A percentile compares a stretch with the other conserved stretches of the same genome.
Evolutionary conservation across 2,113 vertebrate genomes (phyloP).

Genomic region (Barnardius zonarius): DNA sequence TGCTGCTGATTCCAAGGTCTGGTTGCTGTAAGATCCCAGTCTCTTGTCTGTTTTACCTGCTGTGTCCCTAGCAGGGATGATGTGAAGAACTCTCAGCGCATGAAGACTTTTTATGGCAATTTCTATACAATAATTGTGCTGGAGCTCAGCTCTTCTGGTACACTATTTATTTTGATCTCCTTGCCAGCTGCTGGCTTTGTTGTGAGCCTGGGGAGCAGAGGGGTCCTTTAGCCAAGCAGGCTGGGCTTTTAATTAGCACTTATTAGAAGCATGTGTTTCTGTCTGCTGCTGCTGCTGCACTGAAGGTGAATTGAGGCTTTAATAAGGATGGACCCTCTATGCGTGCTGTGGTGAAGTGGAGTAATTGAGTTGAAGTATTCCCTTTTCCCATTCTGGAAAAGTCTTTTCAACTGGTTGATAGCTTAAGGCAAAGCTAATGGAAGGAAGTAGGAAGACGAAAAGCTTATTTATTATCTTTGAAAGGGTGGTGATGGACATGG

Average conservation of each 20-base stretch:
- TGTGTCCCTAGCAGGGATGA: neutral
- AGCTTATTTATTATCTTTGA: slow-evolving; percentile 22
- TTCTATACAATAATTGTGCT: neutral
- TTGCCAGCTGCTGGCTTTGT: slow-evolving; percentile 23
- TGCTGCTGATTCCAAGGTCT: neutral
- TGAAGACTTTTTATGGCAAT: neutral
- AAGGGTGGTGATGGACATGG: neutral
- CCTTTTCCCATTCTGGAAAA: slow-evolving; percentile 6
- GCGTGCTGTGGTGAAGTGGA: neutral
- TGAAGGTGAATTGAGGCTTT: neutral
- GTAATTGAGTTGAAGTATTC: slow-evolving; percentile 59
- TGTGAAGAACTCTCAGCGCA: neutral
- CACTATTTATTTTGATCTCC: slow-evolving; percentile 29
- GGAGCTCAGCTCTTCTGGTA: neutral
- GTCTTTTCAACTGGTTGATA: slow-evolving; percentile 34
- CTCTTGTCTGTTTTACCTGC: neutral
- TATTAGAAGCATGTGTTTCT: slow-evolving; percentile 11
- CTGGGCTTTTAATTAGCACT: slow-evolving; percentile 57
- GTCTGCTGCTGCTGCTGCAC: neutral
- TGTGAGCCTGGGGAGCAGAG: neutral
- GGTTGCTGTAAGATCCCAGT: neutral
- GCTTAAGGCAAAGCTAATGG: slow-evolving; percentile 41
- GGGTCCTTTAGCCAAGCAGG: neutral
- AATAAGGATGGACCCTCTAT: neutral
- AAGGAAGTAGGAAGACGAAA: slow-evolving; percentile 26